Evolutionary conservation across 2,888 invertebrate genomes (phyloP), one percentile per base, ranked within the genome.

Genomic region (Digitonthophagus gazella): DNA sequence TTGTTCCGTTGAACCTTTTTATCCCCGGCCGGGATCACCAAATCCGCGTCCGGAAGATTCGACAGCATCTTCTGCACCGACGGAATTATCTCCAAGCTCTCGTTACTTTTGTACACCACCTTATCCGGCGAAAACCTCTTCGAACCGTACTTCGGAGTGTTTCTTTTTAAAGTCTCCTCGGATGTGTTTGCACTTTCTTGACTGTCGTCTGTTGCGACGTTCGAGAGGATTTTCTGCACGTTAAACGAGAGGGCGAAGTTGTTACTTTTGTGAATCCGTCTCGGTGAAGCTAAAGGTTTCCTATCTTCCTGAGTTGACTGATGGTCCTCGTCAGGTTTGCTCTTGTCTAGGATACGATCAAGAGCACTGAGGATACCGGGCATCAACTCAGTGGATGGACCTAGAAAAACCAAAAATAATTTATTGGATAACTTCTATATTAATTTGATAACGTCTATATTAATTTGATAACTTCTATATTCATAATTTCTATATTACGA

Each of bases 331-430:
- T 65, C 56, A 54, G 19, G 58, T 54, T 64, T 61, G 22, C 67
- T 22, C 58, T 56, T 55, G 64, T 74, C 75, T 67, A 86, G 86
- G 74, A 95, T 86, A 73, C 92, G 91, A 85, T 96, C 95, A 83
- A 94, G 95, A 83, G 94, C 92, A 73, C 92, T 93, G 83, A 96
- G 88, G 72, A 95, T 87, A 75, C 93, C 91, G 71, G 95, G 93
- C 81, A 93, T 91, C 82, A 96, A 86, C 82, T 96, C 95, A 77
- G 92, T 91, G 76, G 93, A 92, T 79, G 93, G 91, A 82, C 95
- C 95, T 95, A 89, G 61, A 88, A 88, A 76, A 79, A 84, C 65
- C 66, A 28, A 57, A n/a, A 3, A 11, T 16, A 16, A 57, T 11
- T 57, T 57, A 15, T 5, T 16, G 57, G 2, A 8, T 11, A 44